phyloP scores from a whole-genome alignment of 2,113 vertebrate species.

The Gopherus flavomarginatus region DNA sequence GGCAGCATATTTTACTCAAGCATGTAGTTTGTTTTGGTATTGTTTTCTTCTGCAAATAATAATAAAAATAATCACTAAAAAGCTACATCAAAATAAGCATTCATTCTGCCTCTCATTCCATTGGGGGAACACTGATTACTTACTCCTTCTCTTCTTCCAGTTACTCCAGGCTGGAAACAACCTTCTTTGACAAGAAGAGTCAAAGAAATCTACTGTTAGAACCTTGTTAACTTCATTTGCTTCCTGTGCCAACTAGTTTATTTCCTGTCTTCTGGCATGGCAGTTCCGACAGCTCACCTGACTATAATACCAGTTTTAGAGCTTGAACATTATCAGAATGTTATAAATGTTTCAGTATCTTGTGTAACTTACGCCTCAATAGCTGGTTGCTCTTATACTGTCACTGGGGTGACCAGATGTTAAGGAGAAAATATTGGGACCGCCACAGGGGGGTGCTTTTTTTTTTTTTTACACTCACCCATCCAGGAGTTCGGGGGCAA shows the following conservation, averaged over 20 bases:
- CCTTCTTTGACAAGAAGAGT: neutral
- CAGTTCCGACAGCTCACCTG: neutral
- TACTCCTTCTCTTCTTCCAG: neutral
- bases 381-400: neutral
- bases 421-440: no score
- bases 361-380: neutral
- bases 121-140: neutral
- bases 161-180: neutral
- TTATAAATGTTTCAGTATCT: neutral
- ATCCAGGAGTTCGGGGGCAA: no score
- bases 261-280: neutral
- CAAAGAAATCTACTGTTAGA: neutral
- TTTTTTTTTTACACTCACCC: no score
- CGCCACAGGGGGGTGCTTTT: no score
- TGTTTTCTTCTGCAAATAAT: slow-evolving; percentile 33
- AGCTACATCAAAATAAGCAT: neutral
- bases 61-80: slow-evolving; percentile 39
- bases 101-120: neutral
- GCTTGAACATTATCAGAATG: neutral
- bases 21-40: slow-evolving; percentile 45
- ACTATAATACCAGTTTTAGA: neutral
- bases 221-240: neutral
- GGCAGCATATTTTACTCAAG: slow-evolving; percentile 35
- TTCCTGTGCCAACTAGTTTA: neutral
- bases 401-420: neutral